Conservation (phyloP, 2,888 invertebrate genomes). For the Melipona bicolor region DNA sequence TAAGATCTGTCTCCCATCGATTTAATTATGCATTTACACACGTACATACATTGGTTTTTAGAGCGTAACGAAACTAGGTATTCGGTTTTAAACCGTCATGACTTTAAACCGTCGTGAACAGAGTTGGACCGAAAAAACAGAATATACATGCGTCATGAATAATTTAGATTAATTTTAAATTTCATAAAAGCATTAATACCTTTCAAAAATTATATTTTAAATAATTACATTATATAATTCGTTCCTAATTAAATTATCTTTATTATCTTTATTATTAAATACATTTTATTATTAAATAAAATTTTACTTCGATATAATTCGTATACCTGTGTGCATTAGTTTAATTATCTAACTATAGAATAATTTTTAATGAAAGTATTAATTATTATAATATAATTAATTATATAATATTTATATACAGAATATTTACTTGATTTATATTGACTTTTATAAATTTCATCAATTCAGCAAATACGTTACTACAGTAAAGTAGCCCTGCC, state of each 20-base stretch:
- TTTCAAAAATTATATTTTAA: neutral
- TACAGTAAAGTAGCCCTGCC: neutral
- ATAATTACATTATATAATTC: no score
- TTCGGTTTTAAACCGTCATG: conserved; percentile 59
- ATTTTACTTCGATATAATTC: neutral
- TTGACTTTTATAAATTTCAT: neutral
- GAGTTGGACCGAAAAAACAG: conserved; percentile 40
- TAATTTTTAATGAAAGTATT: neutral
- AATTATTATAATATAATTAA: neutral
- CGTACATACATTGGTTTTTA: conserved; percentile 62
- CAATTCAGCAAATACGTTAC: neutral
- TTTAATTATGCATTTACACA: conserved; percentile 33
- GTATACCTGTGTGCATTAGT: neutral
- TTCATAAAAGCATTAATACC: conserved; percentile 14
- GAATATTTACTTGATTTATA: neutral
- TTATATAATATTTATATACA: neutral
- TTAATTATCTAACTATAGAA: neutral
- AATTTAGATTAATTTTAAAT: conserved; percentile 16
- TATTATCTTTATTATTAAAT: neutral
- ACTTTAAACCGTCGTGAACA: conserved; percentile 17
- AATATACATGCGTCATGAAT: conserved; percentile 42
- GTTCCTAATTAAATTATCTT: no score
- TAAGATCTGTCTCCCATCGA: conserved; percentile 6
- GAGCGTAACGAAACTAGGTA: conserved; percentile 75
- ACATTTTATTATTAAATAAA: neutral